These are phyloP conservation scores for Elephas maximus DNA, from an alignment of 2,113 vertebrate genomes.

Conservation along the genomic window DNA sequence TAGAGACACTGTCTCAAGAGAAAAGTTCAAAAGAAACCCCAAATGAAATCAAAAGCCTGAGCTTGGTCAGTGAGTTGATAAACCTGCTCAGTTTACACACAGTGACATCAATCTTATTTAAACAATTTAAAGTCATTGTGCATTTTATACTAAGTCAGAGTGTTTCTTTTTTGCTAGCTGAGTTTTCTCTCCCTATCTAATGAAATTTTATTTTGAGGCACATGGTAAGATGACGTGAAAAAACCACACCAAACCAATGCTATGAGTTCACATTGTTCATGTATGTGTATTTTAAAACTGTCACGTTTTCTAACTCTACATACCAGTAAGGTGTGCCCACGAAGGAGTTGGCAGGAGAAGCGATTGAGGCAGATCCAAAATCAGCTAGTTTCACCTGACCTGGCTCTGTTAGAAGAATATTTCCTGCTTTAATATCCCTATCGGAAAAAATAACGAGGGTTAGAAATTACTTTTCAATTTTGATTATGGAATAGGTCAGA, in stretches of 20 bases:
- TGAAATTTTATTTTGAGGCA: constrained; percentile 15
- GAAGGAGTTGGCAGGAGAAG: constrained; percentile 99
- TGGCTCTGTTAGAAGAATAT: constrained; percentile 98
- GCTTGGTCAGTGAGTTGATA: constrained; percentile 60
- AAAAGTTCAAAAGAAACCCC: constrained; percentile 69
- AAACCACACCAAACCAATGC: not conserved
- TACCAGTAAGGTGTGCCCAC: constrained; percentile 99
- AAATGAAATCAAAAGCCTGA: constrained; percentile 67
- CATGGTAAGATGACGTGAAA: not conserved
- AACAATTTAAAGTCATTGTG: constrained; percentile 53
- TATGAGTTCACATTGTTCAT: not conserved
- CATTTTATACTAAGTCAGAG: constrained; percentile 45
- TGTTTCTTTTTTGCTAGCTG: not conserved
- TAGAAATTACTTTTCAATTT: constrained; percentile 64
- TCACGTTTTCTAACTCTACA: constrained; percentile 79
- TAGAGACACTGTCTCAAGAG: constrained; percentile 70
- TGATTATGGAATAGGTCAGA: constrained; percentile 74
- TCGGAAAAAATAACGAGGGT: constrained; percentile 67
- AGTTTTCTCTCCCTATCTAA: constrained; percentile 51
- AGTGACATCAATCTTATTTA: constrained; percentile 54
- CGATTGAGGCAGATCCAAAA: constrained; percentile 99
- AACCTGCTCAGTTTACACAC: constrained; percentile 63
- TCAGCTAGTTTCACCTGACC: constrained; percentile 99
- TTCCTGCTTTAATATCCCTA: constrained; percentile 99
- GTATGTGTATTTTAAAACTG: not conserved